A percentile compares a stretch with the other conserved stretches of the same genome.
Evolutionary conservation across 2,797 vertebrate species (phyloP).

Genomic region (Gobionotothen gibberifrons): DNA sequence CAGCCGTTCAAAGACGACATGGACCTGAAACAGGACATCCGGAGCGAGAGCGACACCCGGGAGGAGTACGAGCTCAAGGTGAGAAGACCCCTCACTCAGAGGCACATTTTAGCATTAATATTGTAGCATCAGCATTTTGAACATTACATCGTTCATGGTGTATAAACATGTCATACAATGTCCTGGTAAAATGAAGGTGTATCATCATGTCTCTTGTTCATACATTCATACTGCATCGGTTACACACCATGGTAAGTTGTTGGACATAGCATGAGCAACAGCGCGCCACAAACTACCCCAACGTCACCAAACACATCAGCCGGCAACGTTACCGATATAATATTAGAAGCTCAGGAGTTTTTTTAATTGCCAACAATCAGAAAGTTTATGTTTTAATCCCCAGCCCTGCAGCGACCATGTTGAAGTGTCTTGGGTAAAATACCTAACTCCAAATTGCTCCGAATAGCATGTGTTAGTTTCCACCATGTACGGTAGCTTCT

Average conservation of each 20-base stretch:
- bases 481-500: too few species aligned
- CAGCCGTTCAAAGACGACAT: slow-evolving; percentile 97
- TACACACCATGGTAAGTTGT: not conserved
- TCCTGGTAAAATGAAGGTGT: not conserved
- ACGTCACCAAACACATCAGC: not conserved
- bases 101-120: not conserved
- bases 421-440: too few species aligned
- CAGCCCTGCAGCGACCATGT: too few species aligned
- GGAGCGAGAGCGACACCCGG: slow-evolving; percentile 90
- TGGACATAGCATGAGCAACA: slow-evolving; percentile 27
- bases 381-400: too few species aligned
- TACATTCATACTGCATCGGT: slow-evolving; percentile 1
- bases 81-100: slow-evolving; percentile 22
- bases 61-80: slow-evolving; percentile 99
- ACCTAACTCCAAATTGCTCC: too few species aligned
- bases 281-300: not conserved
- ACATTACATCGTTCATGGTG: slow-evolving; percentile 38
- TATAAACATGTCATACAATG: not conserved
- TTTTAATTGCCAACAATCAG: too few species aligned
- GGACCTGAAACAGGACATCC: slow-evolving; percentile 94
- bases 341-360: too few species aligned
- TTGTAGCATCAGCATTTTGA: not conserved
- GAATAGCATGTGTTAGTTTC: too few species aligned
- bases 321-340: not conserved
- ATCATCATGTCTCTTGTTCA: not conserved